Conservation (phyloP, 2,888 invertebrate species). For the Myopa testacea region DNA sequence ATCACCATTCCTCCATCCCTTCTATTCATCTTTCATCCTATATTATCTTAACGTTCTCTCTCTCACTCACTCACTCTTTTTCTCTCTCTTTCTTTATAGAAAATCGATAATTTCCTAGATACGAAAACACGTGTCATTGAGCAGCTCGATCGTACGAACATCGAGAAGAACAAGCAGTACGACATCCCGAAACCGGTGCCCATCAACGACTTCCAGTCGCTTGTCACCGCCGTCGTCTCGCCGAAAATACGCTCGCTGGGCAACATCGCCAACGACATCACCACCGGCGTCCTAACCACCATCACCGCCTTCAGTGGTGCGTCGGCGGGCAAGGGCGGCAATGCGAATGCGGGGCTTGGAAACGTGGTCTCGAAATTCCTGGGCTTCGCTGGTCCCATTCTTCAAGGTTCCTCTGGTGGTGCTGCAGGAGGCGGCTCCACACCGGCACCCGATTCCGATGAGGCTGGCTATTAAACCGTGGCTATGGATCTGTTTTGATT, state of each 20-base stretch:
- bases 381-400: constrained; percentile 66
- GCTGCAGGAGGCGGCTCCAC: constrained; percentile 57
- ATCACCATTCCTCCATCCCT: neutral
- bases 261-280: constrained; percentile 75
- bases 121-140: constrained; percentile 80
- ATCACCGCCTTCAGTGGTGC: constrained; percentile 70
- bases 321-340: constrained; percentile 66
- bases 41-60: neutral
- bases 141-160: constrained; percentile 78
- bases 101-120: constrained; percentile 85
- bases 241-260: constrained; percentile 78
- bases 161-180: constrained; percentile 80
- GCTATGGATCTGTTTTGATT: constrained; percentile 1
- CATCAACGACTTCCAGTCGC: constrained; percentile 74
- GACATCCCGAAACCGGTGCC: constrained; percentile 77
- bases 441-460: constrained; percentile 64
- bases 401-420: constrained; percentile 67
- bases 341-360: constrained; percentile 63
- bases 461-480: constrained; percentile 62
- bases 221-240: constrained; percentile 78
- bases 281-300: constrained; percentile 71
- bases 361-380: constrained; percentile 67
- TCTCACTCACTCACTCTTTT: neutral
- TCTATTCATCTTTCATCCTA: neutral
- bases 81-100: constrained; percentile 71